phyloP scores from a whole-genome alignment of 2,888 invertebrate species.

The Cataglyphis altisquamis region DNA sequence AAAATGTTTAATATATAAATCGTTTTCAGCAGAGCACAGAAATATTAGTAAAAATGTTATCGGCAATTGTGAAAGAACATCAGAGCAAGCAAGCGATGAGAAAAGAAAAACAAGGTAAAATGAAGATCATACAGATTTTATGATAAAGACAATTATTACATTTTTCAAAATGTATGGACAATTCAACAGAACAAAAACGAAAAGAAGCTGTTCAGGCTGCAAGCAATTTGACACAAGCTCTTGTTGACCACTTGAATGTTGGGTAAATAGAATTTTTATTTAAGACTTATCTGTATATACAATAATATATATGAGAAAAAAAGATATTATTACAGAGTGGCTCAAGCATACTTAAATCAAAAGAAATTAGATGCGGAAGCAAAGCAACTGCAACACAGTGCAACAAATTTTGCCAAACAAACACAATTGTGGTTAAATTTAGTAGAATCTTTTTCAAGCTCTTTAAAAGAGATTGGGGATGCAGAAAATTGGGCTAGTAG shows the following conservation, averaged over 20 bases:
- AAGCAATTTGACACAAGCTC: slow-evolving; percentile 95
- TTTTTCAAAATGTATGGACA: background rate
- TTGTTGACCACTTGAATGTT: slow-evolving; percentile 99
- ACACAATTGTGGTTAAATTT: slow-evolving; percentile 98
- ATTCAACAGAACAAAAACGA: slow-evolving; percentile 93
- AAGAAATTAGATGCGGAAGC: slow-evolving; percentile 99
- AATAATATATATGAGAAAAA: background rate
- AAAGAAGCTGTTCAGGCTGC: slow-evolving; percentile 98
- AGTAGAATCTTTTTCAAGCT: slow-evolving; percentile 95
- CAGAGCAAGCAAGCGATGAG: slow-evolving; percentile 92
- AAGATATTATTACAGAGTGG: slow-evolving; percentile 90
- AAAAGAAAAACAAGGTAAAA: slow-evolving; percentile 93
- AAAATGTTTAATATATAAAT: slow-evolving; percentile 1
- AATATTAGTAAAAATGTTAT: slow-evolving; percentile 89
- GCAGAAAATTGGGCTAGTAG: slow-evolving; percentile 99
- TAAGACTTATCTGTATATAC: background rate
- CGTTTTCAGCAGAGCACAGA: background rate
- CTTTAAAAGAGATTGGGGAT: slow-evolving; percentile 98
- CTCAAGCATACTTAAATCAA: slow-evolving; percentile 99
- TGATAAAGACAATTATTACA: background rate
- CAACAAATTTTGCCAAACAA: slow-evolving; percentile 97
- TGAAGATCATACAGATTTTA: slow-evolving; percentile 45
- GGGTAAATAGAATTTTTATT: slow-evolving; percentile 89
- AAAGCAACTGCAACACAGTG: slow-evolving; percentile 97
- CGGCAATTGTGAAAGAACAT: slow-evolving; percentile 95